Percentiles rank a stretch among this genome's conserved stretches.
These are phyloP conservation scores for Leptonema lineaticorne DNA, from an alignment of 1,140 invertebrate genomes.

Conservation along the genomic window DNA sequence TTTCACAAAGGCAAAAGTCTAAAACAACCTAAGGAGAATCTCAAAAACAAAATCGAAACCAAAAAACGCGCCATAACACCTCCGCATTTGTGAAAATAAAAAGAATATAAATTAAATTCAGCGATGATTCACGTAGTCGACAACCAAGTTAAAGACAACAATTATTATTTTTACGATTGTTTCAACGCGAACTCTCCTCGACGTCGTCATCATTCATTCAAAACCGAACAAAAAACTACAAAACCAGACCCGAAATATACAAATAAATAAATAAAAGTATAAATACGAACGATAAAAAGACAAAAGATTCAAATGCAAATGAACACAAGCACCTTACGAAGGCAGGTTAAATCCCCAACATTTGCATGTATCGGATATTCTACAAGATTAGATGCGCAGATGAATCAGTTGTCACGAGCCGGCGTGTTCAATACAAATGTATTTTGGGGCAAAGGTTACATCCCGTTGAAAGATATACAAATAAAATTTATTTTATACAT, in stretches of 20 bases:
- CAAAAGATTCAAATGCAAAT: constrained; percentile 38
- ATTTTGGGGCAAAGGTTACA: constrained; percentile 37
- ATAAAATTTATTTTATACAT: constrained; percentile 15
- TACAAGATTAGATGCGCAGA: constrained; percentile 38
- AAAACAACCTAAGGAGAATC: background rate
- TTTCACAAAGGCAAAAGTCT: background rate
- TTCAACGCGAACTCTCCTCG: no score
- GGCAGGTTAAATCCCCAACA: constrained; percentile 8
- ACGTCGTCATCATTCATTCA: no score
- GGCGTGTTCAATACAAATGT: constrained; percentile 41
- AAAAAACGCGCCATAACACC: background rate
- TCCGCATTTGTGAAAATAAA: background rate
- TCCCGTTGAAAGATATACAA: constrained; percentile 26
- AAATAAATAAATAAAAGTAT: background rate
- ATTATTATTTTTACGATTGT: background rate
- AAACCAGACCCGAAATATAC: no score
- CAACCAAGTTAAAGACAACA: background rate
- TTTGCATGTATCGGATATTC: constrained; percentile 41
- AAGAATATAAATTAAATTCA: background rate
- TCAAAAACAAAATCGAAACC: no score
- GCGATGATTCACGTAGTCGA: constrained; percentile 1
- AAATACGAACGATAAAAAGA: background rate
- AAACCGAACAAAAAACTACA: no score
- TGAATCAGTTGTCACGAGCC: constrained; percentile 42
- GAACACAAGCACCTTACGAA: constrained; percentile 27